Percentiles rank a stretch among this genome's conserved stretches.
These are phyloP conservation scores for Macheiramphus alcinus DNA, from an alignment of 2,113 vertebrate species.

Conservation along the genomic window DNA sequence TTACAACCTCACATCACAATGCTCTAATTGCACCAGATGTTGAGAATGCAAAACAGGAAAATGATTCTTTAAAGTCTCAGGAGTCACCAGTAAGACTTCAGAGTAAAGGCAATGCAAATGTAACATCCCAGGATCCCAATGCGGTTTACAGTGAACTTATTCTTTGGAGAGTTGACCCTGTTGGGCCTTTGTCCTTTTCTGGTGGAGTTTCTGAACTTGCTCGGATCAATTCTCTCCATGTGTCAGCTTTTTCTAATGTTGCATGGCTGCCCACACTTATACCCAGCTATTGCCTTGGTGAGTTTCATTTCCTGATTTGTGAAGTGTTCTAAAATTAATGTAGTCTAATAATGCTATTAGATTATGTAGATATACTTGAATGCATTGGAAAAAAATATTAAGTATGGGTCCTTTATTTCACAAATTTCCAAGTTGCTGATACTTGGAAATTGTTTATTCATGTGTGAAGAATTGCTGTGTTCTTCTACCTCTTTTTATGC, in stretches of 20 bases:
- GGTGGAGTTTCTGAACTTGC: constrained; percentile 97
- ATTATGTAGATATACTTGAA: neutral
- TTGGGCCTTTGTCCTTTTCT: constrained; percentile 94
- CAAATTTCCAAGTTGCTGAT: neutral
- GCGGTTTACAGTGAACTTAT: constrained; percentile 97
- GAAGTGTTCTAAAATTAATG: neutral
- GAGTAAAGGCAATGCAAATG: constrained; percentile 58
- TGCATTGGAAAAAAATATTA: neutral
- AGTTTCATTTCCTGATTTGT: constrained; percentile 48
- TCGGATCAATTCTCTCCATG: constrained; percentile 94
- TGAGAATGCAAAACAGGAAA: constrained; percentile 47
- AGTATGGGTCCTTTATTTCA: neutral
- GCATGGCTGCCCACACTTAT: constrained; percentile 96
- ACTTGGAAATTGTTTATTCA: neutral
- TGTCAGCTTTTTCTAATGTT: constrained; percentile 95
- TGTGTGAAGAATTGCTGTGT: neutral
- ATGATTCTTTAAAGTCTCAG: constrained; percentile 22
- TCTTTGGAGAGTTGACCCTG: constrained; percentile 96
- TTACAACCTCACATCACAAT: constrained; percentile 98
- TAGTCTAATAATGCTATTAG: neutral
- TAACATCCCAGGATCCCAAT: constrained; percentile 83
- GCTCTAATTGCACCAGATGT: constrained; percentile 81
- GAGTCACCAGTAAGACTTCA: constrained; percentile 56
- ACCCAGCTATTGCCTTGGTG: constrained; percentile 95
- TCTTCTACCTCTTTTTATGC: neutral